Evolutionary conservation across 2,888 invertebrate species (phyloP).

Genomic region (Drosophila macrospina): DNA sequence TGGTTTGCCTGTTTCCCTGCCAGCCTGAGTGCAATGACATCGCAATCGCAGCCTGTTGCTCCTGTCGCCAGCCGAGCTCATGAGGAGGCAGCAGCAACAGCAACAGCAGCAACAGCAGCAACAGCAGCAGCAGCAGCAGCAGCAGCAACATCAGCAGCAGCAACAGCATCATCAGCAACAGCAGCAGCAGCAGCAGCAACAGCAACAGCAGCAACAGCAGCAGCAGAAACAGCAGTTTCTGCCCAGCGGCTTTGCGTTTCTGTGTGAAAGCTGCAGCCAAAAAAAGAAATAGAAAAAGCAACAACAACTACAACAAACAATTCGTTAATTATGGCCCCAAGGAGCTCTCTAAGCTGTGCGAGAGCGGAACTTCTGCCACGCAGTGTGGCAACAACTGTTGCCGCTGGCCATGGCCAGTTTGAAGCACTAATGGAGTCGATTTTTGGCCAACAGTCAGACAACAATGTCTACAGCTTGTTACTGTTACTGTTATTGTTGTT

Average conservation of each 20-base stretch:
- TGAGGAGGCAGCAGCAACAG: constrained; percentile 1
- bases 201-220: not conserved
- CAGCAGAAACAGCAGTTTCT: constrained; percentile 11
- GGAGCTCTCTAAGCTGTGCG: constrained; percentile 40
- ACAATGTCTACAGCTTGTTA: constrained; percentile 42
- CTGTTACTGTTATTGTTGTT: constrained; percentile 37
- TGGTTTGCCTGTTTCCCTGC: constrained; percentile 20
- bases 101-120: too few species aligned
- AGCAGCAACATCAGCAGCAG: not conserved
- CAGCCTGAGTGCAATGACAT: constrained; percentile 67
- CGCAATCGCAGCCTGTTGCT: constrained; percentile 40
- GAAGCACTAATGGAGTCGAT: constrained; percentile 36
- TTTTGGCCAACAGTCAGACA: constrained; percentile 28
- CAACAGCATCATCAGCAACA: not conserved
- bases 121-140: not conserved
- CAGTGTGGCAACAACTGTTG: constrained; percentile 22
- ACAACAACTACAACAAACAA: constrained; percentile 14
- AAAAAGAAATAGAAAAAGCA: not conserved
- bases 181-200: not conserved
- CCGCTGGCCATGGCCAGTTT: constrained; percentile 32
- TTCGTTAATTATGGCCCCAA: constrained; percentile 72
- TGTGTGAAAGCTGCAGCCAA: constrained; percentile 47
- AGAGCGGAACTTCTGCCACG: constrained; percentile 48
- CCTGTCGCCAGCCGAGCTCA: constrained; percentile 29
- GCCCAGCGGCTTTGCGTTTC: constrained; percentile 27